Evolutionary conservation across 2,797 vertebrate genomes (phyloP), one percentile per base, ranked within the genome.

Genomic region (Thalassophryne amazonica): DNA sequence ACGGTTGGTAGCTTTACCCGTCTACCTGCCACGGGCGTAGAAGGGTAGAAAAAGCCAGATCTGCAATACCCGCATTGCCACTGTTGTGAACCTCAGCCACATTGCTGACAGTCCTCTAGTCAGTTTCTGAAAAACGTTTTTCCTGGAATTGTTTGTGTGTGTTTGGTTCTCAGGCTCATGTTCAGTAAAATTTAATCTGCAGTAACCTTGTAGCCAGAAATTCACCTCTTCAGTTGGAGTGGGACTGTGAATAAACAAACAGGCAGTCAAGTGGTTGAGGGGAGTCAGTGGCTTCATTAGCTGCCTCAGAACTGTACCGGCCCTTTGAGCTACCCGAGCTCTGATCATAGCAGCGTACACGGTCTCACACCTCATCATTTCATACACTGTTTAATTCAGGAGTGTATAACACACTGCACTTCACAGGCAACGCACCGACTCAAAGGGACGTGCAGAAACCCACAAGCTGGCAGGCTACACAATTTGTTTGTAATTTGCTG

Each of bases 351-450:
- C 80, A 72, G 84, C 78, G 79, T 72, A 84, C 58, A 73, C 75
- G 68, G 84, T 78, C 87, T 89, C 80, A 80, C 86, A 90, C 89
- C 86, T 89, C 86, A 86, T 89, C 88, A 88, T 84, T 84, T 86
- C 84, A 88, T 80, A 69, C 72, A 45, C 73, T 72, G 63, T 58
- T 69, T 87, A 80, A 81, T 85, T 81, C 83, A 82, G 80, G 73
- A 82, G 69, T 80, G 75, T 79, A 84, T 81, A 81, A 67, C 71
- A 76, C 80, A 62, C 60, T 62, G 32, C 63, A 76, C 79, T 79
- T 80, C 76, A 69, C 73, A 85, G 68, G 41, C 66, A 18, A 73
- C 74, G 71, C 67, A 51, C 48, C 23, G 43, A 78, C 73, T 80
- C 72, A 81, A 68, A 76, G 56, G 69, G 61, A 71, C 78, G 76